Conservation (phyloP, 2,797 vertebrate genomes). For the Capromys pilorides region DNA sequence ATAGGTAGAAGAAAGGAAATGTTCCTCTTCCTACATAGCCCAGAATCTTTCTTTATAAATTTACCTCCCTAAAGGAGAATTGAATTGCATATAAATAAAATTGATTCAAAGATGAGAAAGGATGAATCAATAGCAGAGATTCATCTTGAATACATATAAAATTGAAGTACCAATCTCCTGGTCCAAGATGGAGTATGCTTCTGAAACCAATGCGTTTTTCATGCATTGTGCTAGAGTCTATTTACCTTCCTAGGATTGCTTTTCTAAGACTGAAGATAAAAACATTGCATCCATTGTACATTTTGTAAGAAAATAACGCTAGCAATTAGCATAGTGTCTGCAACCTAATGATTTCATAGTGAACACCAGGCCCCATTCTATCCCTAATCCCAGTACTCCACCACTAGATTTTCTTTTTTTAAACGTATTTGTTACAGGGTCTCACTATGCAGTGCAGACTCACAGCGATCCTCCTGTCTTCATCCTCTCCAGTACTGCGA, state of each 20-base stretch:
- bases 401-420: background rate
- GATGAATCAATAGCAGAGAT: background rate
- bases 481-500: too few species aligned
- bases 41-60: background rate
- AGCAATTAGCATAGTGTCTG: background rate
- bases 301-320: slow-evolving; percentile 29
- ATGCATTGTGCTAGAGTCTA: background rate
- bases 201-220: background rate
- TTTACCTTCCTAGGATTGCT: background rate
- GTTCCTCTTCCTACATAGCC: background rate
- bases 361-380: background rate
- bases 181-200: background rate
- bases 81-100: slow-evolving; percentile 18
- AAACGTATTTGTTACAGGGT: too few species aligned
- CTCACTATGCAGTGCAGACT: too few species aligned
- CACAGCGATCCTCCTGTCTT: too few species aligned
- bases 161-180: background rate
- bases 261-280: slow-evolving; percentile 7
- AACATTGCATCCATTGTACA: background rate
- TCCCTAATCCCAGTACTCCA: background rate
- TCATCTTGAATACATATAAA: background rate
- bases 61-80: background rate
- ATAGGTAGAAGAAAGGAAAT: background rate
- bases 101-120: background rate
- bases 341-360: background rate